These are phyloP conservation scores for Onychostruthus taczanowskii DNA, from an alignment of 2,113 vertebrate genomes.

Conservation along the genomic window DNA sequence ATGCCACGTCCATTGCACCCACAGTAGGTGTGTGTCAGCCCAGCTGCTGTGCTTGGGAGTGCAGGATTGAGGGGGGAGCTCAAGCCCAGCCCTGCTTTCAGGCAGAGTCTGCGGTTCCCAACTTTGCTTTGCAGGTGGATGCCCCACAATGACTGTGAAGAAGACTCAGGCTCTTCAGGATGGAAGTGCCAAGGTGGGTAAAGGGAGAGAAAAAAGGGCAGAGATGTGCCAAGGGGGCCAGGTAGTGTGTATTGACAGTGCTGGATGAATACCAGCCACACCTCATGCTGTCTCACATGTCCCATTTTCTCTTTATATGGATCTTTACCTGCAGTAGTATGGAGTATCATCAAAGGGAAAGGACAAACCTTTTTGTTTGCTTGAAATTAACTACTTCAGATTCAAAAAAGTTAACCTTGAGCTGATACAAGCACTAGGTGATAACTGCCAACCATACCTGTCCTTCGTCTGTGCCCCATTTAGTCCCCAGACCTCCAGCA, in stretches of 20 bases:
- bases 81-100: not conserved
- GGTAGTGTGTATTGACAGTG: not conserved
- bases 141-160: constrained; percentile 37
- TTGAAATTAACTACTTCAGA: not conserved
- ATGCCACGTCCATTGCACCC: not conserved
- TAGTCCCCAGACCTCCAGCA: not conserved
- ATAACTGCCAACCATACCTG: rapidly evolving
- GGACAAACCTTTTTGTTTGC: not conserved
- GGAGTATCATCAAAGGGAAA: not conserved
- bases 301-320: not conserved
- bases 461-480: not conserved
- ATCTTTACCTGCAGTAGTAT: not conserved
- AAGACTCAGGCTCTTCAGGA: constrained; percentile 44
- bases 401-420: not conserved
- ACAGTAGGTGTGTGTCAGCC: not conserved
- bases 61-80: not conserved
- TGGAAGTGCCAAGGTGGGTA: constrained; percentile 68
- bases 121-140: constrained; percentile 43
- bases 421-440: not conserved
- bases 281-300: rapidly evolving
- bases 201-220: not conserved
- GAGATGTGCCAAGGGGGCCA: not conserved
- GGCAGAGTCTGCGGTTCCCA: not conserved
- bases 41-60: rapidly evolving
- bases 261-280: not conserved